These are phyloP conservation scores for Chrysemys picta DNA, from an alignment of 2,113 vertebrate genomes.

Conservation along the genomic window DNA sequence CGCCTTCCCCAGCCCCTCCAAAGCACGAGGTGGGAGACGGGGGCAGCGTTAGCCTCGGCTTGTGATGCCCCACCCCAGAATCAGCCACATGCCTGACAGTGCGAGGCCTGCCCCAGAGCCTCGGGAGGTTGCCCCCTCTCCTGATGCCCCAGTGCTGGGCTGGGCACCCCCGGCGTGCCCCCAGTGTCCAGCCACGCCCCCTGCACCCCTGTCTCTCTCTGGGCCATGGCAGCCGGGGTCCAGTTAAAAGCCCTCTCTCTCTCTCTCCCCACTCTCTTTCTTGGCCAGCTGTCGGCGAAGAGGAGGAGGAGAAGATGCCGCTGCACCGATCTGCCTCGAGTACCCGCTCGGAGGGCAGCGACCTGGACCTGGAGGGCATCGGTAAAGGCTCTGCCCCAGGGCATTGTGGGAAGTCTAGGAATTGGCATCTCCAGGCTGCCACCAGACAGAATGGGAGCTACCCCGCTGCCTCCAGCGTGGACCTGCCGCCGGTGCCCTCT, in stretches of 20 bases:
- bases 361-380: conserved; percentile 77
- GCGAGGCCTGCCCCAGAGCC: neutral
- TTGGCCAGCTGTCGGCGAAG: neutral
- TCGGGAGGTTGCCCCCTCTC: neutral
- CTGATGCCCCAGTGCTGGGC: neutral
- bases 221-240: neutral
- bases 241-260: neutral
- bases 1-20: no score
- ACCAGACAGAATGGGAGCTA: neutral
- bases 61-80: neutral
- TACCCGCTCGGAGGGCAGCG: conserved; percentile 74
- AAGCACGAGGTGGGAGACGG: neutral
- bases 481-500: no score
- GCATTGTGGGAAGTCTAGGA: neutral
- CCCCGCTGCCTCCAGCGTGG: neutral
- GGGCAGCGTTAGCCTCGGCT: neutral
- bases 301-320: conserved; percentile 70
- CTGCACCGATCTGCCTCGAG: conserved; percentile 74
- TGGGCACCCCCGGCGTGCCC: neutral
- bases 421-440: neutral
- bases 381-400: conserved; percentile 55
- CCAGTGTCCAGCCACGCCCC: neutral
- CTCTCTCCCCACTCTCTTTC: neutral
- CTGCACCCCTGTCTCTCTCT: neutral
- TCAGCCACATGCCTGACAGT: neutral